Evolutionary conservation across 2,888 invertebrate species (phyloP), one percentile per base, ranked within the genome.

Genomic region (Drosophila nr. perissopoda): DNA sequence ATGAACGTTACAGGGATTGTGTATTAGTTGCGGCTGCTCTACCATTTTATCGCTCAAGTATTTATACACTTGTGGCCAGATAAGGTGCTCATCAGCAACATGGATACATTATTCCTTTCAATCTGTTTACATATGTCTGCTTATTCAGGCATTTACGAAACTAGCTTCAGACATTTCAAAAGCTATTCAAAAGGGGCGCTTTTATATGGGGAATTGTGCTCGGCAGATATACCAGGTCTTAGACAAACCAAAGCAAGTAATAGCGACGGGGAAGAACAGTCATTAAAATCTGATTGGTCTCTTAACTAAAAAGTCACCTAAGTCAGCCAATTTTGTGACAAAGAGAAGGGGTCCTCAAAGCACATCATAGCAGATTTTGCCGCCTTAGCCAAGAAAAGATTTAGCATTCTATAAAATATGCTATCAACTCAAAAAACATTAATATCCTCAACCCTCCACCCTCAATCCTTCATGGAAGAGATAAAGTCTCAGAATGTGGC

Each of bases 31-130:
- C 48, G 16, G 29, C 29, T 53, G 56, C 54, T 70, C 66, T 58
- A n/a, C 62, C 48, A 56, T 59, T 56, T 78, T 75, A 78, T 79
- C 60, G 34, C 52, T 33, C 74, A 38, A 27, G 27, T 27, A 52
- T 79, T 77, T 70, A 45, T 75, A 63, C 59, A 73, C 78, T 76
- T 78, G 63, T 53, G 75, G 49, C 49, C 51, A 48, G 78, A 78
- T 78, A 78, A 78, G 76, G 80, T 79, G 71, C 33, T 38, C 51
- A 56, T 42, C 38, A 36, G 36, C 33, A 21, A 53, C 38, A 56
- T 42, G 21, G 36, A 57, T 36, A 66, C 27, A 61, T 56, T 57
- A 73, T 61, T 64, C 52, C 60, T 64, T 57, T 64, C 45, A 27
- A 29, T 21, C 42, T 72, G 65, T 65, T 72, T 65, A 59, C 38